A percentile compares a stretch with the other conserved stretches of the same genome.
These are phyloP conservation scores for Keiferia lycopersicella DNA, from an alignment of 2,888 invertebrate species.

Conservation along the genomic window DNA sequence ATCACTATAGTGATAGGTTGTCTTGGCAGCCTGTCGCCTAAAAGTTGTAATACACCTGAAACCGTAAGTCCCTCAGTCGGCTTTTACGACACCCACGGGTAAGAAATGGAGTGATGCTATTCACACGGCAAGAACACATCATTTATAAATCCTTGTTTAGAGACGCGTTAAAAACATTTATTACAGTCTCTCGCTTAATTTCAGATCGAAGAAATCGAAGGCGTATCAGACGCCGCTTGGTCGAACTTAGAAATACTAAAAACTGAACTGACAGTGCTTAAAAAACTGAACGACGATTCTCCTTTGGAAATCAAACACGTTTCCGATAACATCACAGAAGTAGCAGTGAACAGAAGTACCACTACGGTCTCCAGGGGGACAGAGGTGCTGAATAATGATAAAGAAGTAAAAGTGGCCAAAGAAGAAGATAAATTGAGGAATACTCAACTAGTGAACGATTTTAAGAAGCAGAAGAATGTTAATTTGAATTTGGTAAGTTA, in stretches of 20 bases:
- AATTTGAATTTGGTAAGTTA: conserved; percentile 61
- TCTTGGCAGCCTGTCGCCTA: too few relatives aligned
- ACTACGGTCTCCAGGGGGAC: neutral
- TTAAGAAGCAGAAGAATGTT: conserved; percentile 68
- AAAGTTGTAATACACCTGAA: too few relatives aligned
- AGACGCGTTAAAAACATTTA: too few relatives aligned
- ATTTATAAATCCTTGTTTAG: too few relatives aligned
- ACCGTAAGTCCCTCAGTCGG: too few relatives aligned
- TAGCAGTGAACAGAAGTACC: neutral
- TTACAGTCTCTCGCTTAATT: neutral
- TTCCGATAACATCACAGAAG: neutral
- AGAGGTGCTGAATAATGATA: conserved; percentile 53
- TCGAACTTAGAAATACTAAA: conserved; percentile 52
- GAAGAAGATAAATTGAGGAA: conserved; percentile 44
- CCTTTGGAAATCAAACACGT: conserved; percentile 35
- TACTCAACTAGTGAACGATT: conserved; percentile 62
- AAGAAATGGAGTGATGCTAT: too few relatives aligned
- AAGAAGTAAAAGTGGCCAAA: conserved; percentile 35
- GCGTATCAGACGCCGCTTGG: conserved; percentile 35
- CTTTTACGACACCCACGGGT: too few relatives aligned
- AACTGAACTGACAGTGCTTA: conserved; percentile 54
- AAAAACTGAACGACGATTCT: conserved; percentile 54
- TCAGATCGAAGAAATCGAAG: neutral
- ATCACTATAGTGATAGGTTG: too few relatives aligned
- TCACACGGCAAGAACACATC: too few relatives aligned